Percentiles rank a stretch among this genome's conserved stretches.
phyloP scores from a whole-genome alignment of 1,140 invertebrate genomes.

The Aphelinus atriplicis region DNA sequence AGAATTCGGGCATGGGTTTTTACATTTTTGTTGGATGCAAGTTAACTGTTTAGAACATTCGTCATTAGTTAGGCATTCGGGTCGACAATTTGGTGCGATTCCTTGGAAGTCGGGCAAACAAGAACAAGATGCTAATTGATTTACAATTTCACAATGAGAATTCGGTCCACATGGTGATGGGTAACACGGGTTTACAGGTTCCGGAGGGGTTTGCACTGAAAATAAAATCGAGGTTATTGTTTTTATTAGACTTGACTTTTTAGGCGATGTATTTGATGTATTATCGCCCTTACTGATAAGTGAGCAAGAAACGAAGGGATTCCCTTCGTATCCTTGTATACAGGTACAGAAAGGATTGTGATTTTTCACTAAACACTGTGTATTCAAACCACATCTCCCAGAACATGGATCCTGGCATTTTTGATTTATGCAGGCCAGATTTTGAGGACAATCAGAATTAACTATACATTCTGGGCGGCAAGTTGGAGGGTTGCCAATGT shows the following conservation, averaged over 20 bases:
- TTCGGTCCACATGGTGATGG: constrained; percentile 79
- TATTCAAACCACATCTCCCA: constrained; percentile 62
- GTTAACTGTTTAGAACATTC: constrained; percentile 63
- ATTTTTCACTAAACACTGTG: constrained; percentile 59
- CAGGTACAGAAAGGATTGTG: constrained; percentile 70
- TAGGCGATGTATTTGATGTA: background rate
- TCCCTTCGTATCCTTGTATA: constrained; percentile 68
- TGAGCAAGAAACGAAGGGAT: constrained; percentile 66
- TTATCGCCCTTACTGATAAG: constrained; percentile 43
- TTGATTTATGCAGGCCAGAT: constrained; percentile 60
- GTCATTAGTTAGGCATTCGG: constrained; percentile 64
- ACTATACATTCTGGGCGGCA: constrained; percentile 70
- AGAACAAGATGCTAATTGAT: constrained; percentile 72
- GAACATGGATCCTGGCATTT: constrained; percentile 62
- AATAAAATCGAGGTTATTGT: constrained; percentile 23
- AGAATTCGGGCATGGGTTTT: constrained; percentile 63
- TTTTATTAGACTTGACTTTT: constrained; percentile 45
- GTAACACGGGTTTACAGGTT: constrained; percentile 70
- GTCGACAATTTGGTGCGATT: constrained; percentile 59
- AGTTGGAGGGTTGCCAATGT: constrained; percentile 71
- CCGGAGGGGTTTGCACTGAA: constrained; percentile 45
- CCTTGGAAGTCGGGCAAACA: constrained; percentile 70
- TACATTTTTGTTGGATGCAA: constrained; percentile 67
- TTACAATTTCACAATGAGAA: constrained; percentile 71
- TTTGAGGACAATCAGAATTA: constrained; percentile 60